Conservation (phyloP, 2,888 invertebrate species). For the Strigamia transsilvanica region DNA sequence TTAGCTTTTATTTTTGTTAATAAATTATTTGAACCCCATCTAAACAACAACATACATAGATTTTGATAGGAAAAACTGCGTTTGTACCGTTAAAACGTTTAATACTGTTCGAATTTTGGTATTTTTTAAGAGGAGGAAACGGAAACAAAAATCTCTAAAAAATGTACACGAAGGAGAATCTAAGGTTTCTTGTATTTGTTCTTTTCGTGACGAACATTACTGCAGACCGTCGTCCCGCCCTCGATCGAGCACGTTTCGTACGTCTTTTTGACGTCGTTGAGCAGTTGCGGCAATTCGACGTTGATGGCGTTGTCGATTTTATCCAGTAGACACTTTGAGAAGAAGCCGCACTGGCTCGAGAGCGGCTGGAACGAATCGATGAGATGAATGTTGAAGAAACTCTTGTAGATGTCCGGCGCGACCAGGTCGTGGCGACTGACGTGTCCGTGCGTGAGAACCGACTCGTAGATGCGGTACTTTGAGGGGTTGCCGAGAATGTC, state of each 20-base stretch:
- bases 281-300: slow-evolving; percentile 58
- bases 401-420: slow-evolving; percentile 58
- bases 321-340: slow-evolving; percentile 59
- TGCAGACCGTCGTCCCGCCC: not conserved
- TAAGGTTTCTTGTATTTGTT: slow-evolving; percentile 51
- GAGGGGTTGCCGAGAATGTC: slow-evolving; percentile 60
- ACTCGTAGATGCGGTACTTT: slow-evolving; percentile 56
- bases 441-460: slow-evolving; percentile 55
- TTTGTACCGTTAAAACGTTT: not conserved
- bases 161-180: not conserved
- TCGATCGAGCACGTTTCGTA: slow-evolving; percentile 49
- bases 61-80: not conserved
- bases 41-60: not conserved
- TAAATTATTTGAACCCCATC: not conserved
- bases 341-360: slow-evolving; percentile 58
- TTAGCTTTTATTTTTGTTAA: not conserved
- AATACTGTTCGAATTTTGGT: not conserved
- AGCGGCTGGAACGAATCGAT: slow-evolving; percentile 59
- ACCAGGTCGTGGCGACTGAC: slow-evolving; percentile 59
- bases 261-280: slow-evolving; percentile 55
- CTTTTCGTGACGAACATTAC: slow-evolving; percentile 32
- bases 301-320: slow-evolving; percentile 58
- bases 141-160: not conserved
- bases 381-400: slow-evolving; percentile 60
- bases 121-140: not conserved